These are phyloP conservation scores for Sinodicranocentrus sp. DNA, from an alignment of 2,888 invertebrate genomes.

Conservation along the genomic window DNA sequence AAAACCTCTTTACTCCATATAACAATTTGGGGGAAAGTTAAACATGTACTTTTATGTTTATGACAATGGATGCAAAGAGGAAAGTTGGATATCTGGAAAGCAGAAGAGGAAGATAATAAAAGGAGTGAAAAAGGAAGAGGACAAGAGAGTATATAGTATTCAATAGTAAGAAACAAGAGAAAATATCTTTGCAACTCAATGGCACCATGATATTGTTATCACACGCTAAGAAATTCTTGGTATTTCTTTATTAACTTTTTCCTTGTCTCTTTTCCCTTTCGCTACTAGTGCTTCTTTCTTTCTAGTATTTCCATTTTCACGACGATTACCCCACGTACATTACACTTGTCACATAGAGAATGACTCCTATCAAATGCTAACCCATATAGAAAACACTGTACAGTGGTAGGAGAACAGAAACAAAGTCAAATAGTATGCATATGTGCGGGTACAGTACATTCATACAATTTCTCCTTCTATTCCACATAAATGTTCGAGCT, in stretches of 20 bases:
- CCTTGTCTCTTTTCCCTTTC: constrained; percentile 56
- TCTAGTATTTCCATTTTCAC: not conserved
- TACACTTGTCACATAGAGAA: constrained; percentile 54
- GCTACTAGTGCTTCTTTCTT: constrained; percentile 48
- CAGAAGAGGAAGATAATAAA: constrained; percentile 44
- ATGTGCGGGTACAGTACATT: no score
- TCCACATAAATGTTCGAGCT: no score
- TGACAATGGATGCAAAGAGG: constrained; percentile 50
- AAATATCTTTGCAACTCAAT: constrained; percentile 70
- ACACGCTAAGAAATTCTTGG: constrained; percentile 73
- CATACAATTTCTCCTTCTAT: no score
- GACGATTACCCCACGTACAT: constrained; percentile 60
- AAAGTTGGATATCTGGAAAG: constrained; percentile 54
- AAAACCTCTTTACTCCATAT: not conserved
- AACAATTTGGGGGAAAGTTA: not conserved
- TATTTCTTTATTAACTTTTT: constrained; percentile 74
- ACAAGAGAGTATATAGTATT: constrained; percentile 39
- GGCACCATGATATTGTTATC: constrained; percentile 74
- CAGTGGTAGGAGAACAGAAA: no score
- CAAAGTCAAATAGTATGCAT: no score
- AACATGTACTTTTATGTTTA: constrained; percentile 29
- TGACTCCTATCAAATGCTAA: no score
- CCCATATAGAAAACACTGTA: no score
- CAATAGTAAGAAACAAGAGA: constrained; percentile 69
- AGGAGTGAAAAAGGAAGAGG: constrained; percentile 17